A percentile compares a stretch with the other conserved stretches of the same genome.
phyloP scores from a whole-genome alignment of 2,113 vertebrate species.

The Aythya baeri region DNA sequence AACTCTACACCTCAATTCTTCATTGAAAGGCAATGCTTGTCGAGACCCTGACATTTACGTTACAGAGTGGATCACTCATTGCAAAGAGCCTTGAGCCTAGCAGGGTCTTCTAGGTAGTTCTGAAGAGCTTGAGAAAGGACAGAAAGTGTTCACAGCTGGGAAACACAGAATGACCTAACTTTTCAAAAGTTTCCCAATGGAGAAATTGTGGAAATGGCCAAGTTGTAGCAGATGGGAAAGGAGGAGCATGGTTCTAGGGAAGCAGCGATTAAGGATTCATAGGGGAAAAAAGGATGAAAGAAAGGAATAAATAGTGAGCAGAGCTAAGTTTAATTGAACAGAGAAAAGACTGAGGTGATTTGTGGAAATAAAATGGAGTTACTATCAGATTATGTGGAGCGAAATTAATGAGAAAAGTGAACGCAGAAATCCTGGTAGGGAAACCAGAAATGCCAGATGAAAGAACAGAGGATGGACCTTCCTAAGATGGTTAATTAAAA shows the following conservation, averaged over 20 bases:
- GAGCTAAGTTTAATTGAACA: background rate
- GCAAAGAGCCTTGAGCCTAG: background rate
- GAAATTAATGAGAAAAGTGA: background rate
- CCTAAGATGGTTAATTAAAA: slow-evolving; percentile 15
- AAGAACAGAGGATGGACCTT: background rate
- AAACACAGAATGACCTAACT: background rate
- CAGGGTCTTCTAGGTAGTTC: background rate
- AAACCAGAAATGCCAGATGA: background rate
- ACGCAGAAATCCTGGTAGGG: background rate
- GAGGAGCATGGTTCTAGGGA: background rate
- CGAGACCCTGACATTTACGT: background rate
- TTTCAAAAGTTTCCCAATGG: background rate
- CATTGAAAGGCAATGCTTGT: background rate
- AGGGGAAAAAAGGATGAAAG: background rate
- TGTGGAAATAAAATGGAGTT: background rate
- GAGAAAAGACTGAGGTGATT: background rate
- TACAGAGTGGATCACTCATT: background rate
- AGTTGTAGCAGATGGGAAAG: background rate
- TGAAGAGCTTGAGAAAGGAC: background rate
- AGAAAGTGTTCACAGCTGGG: background rate
- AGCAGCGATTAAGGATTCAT: background rate
- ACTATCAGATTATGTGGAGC: background rate
- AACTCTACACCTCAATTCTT: background rate
- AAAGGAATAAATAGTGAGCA: background rate
- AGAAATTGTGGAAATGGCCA: background rate